Evolutionary conservation across 2,113 vertebrate species (phyloP).

Genomic region (Sapajus apella): DNA sequence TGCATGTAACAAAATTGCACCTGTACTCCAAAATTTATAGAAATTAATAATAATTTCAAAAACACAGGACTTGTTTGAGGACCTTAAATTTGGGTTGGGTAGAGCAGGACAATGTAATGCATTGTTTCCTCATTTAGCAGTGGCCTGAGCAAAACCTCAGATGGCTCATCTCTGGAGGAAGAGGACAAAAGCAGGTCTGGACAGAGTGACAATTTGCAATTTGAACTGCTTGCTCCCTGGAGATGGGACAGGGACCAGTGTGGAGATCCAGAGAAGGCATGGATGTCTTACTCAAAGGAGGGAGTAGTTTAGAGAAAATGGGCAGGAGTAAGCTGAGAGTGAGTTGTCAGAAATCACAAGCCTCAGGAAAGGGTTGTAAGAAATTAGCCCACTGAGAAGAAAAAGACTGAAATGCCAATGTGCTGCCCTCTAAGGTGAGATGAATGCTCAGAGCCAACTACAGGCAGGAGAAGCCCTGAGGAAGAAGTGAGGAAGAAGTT

Average conservation of each 20-base stretch:
- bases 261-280: not conserved
- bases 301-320: not conserved
- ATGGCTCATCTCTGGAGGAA: not conserved
- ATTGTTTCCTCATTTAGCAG: not conserved
- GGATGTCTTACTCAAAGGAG: not conserved
- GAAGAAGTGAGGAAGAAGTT: too few relatives aligned
- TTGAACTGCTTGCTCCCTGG: not conserved
- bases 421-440: not conserved
- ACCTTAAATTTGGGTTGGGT: not conserved
- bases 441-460: not conserved
- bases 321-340: not conserved
- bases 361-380: not conserved
- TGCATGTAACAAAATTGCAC: not conserved
- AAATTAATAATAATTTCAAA: not conserved
- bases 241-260: accelerated
- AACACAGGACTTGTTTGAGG: not conserved
- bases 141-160: not conserved
- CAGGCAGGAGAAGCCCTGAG: not conserved
- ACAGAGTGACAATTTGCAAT: not conserved
- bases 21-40: not conserved
- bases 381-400: not conserved
- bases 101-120: not conserved
- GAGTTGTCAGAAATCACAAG: not conserved
- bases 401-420: not conserved
- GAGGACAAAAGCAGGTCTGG: not conserved